phyloP scores from a whole-genome alignment of 2,888 invertebrate species.

The Hypomecis atomaria region DNA sequence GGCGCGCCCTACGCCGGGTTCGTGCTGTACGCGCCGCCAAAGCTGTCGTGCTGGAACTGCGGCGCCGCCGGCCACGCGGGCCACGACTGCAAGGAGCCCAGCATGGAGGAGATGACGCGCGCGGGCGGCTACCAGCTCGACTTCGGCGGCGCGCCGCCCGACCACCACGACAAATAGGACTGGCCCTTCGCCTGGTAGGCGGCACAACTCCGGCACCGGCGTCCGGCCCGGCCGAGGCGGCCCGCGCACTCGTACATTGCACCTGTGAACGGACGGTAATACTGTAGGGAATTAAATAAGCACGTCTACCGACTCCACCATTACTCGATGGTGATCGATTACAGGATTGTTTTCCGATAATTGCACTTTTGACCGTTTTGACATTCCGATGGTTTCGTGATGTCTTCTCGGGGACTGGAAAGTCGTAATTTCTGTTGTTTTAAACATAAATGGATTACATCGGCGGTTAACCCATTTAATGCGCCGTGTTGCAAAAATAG shows the following conservation, averaged over 20 bases:
- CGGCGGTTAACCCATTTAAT: conserved; percentile 14
- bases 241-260: conserved; percentile 46
- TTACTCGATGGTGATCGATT: conserved; percentile 41
- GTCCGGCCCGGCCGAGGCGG: conserved; percentile 37
- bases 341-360: conserved; percentile 52
- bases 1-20: conserved; percentile 75
- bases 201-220: conserved; percentile 15
- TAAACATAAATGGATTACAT: conserved; percentile 16
- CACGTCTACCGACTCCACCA: no score
- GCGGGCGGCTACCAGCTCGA: conserved; percentile 88
- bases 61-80: conserved; percentile 93
- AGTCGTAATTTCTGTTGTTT: conserved; percentile 19
- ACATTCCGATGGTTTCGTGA: conserved; percentile 49
- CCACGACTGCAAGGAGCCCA: conserved; percentile 94
- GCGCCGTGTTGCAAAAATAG: conserved; percentile 16
- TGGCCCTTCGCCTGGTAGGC: conserved; percentile 42
- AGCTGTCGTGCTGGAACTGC: conserved; percentile 96
- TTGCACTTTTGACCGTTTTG: conserved; percentile 70
- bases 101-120: conserved; percentile 96
- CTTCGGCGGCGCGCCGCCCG: conserved; percentile 83
- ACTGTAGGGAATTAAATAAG: no score
- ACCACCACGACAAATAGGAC: conserved; percentile 71
- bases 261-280: conserved; percentile 43
- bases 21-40: conserved; percentile 84
- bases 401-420: conserved; percentile 13